Evolutionary conservation across 1,140 invertebrate genomes (phyloP).

Genomic region (Rhyzopertha dominica): DNA sequence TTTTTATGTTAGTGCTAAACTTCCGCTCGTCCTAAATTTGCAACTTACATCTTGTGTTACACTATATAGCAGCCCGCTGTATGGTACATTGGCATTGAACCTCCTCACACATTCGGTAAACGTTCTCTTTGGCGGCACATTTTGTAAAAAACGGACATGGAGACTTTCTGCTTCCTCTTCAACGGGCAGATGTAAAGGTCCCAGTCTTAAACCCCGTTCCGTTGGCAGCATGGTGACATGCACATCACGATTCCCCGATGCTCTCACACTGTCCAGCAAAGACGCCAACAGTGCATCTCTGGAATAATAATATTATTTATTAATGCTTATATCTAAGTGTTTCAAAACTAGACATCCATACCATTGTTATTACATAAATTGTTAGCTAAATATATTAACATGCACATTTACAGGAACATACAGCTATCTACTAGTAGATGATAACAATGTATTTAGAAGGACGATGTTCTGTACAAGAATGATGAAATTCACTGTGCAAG

Average conservation of each 20-base stretch:
- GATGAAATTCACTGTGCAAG: no score
- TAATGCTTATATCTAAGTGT: not conserved
- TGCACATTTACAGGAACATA: no score
- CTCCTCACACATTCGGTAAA: constrained; percentile 73
- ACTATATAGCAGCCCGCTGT: constrained; percentile 94
- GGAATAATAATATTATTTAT: constrained; percentile 20
- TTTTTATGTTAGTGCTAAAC: no score
- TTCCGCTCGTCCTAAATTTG: no score
- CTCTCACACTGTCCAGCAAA: constrained; percentile 90
- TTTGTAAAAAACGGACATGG: constrained; percentile 75
- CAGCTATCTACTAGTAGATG: no score
- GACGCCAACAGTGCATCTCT: constrained; percentile 94
- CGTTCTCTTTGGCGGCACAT: constrained; percentile 53
- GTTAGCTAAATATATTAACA: no score
- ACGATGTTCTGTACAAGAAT: no score
- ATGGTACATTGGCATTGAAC: constrained; percentile 97
- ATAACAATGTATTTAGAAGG: no score
- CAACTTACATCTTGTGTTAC: constrained; percentile 88
- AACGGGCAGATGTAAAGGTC: constrained; percentile 79
- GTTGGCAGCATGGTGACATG: constrained; percentile 86
- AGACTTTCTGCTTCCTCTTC: constrained; percentile 94
- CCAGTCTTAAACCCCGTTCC: constrained; percentile 77
- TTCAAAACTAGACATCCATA: no score
- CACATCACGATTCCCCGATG: constrained; percentile 95
- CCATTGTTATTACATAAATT: no score